Evolutionary conservation across 1,140 invertebrate species (phyloP).

Genomic region (Drosophila nannoptera): DNA sequence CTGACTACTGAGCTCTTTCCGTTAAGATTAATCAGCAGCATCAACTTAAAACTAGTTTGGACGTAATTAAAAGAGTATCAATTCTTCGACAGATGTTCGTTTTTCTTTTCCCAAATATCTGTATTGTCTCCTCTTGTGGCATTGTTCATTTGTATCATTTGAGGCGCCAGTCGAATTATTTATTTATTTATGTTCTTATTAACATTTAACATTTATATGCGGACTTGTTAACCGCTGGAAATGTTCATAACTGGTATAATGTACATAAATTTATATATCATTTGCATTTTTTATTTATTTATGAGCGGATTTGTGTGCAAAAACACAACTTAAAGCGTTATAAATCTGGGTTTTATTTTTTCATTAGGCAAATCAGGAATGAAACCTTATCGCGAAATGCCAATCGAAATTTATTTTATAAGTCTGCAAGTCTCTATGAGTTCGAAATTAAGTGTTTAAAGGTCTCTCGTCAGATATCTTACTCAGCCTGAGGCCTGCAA

Average conservation of each 20-base stretch:
- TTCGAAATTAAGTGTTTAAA: too few relatives aligned
- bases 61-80: slow-evolving; percentile 4
- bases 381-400: too few relatives aligned
- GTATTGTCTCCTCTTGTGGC: slow-evolving; percentile 8
- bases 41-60: neutral
- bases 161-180: slow-evolving; percentile 51
- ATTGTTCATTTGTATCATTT: slow-evolving; percentile 25
- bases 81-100: neutral
- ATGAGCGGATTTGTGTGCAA: slow-evolving; percentile 24
- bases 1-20: neutral
- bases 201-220: slow-evolving; percentile 55
- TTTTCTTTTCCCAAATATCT: slow-evolving; percentile 2
- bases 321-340: neutral
- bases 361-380: slow-evolving; percentile 1
- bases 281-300: slow-evolving; percentile 37
- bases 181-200: slow-evolving; percentile 53
- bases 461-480: too few relatives aligned
- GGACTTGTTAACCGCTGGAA: slow-evolving; percentile 29
- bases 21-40: neutral
- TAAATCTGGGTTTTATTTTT: slow-evolving; percentile 6
- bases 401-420: too few relatives aligned
- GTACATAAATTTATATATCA: slow-evolving; percentile 46
- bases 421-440: too few relatives aligned
- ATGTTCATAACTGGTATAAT: slow-evolving; percentile 30
- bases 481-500: neutral